Evolutionary conservation across 2,888 invertebrate species (phyloP).

Genomic region (Callinectes sapidus): DNA sequence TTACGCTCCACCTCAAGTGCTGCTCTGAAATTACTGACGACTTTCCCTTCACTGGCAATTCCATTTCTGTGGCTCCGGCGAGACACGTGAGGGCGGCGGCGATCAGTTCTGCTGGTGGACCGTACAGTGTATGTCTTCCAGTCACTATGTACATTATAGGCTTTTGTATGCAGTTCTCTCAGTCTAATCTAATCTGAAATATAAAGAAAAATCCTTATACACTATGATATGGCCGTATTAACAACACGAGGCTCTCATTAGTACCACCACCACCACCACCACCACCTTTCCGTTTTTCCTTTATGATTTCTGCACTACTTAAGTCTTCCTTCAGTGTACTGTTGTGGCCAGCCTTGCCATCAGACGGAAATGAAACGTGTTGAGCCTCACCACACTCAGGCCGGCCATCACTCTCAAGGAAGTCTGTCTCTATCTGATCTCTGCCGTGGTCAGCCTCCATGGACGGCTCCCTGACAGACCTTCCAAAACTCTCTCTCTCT

Average conservation of each 20-base stretch:
- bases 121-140: background rate
- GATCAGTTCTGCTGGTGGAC: background rate
- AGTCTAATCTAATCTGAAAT: too few relatives aligned
- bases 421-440: background rate
- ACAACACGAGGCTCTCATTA: background rate
- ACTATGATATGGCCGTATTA: background rate
- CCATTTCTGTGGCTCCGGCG: background rate
- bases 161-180: background rate
- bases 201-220: background rate
- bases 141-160: background rate
- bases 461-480: background rate
- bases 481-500: constrained; percentile 42
- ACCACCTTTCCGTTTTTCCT: background rate
- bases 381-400: background rate
- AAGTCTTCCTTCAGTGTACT: background rate
- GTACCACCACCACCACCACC: background rate
- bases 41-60: background rate
- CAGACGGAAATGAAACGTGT: background rate
- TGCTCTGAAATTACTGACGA: background rate
- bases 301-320: background rate
- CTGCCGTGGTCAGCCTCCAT: background rate
- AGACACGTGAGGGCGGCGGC: background rate
- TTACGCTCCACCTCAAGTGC: background rate
- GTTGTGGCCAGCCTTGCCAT: background rate
- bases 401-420: background rate